Evolutionary conservation across 1,140 invertebrate genomes (phyloP), one percentile per base, ranked within the genome.

Genomic region (Nylanderia fulva): DNA sequence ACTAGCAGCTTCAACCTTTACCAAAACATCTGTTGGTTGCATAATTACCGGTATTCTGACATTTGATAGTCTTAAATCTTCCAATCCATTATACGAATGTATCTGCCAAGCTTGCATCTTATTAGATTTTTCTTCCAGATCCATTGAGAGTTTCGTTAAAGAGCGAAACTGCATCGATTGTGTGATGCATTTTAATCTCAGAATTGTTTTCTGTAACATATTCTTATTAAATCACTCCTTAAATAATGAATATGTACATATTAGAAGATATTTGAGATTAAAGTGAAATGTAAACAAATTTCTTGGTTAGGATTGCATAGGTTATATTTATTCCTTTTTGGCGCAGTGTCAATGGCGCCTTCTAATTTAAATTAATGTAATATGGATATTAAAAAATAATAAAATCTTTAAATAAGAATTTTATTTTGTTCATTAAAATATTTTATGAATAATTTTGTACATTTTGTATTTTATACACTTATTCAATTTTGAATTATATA

Each of bases 1-100:
- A 64, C 98, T 98, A 1, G 98, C 96, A 27, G 98, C 97, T 90
- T 96, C 94, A 39, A 99, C 96, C 93, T 97, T 95, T 13, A 99
- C 96, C 4, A 99, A 93, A 27, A 99, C 94, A 85, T 99, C 97
- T 85, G 96, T 95, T 0, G 98, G 97, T 60, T 94, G 95, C 33
- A 94, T 94, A 29, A 99, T 96, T 15, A 96, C 90, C 1, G 98
- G 98, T 52, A 97, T 95, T 88, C 96, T 96, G 2, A 96, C 94
- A 48, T 94, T 95, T 9, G 96, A 95, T 15, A 96, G 91, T 89
- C 96, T 96, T 74, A 98, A 91, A 90, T 97, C 96, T 7, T 96
- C 94, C 9, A 96, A 86, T n/a, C 95, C 96, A 21, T 96, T 97
- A 92, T 98, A 98, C 2, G 95, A 95, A 93, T 98, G 97, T 84